Evolutionary conservation across 2,113 vertebrate genomes (phyloP).

Genomic region (Neoarius graeffei): DNA sequence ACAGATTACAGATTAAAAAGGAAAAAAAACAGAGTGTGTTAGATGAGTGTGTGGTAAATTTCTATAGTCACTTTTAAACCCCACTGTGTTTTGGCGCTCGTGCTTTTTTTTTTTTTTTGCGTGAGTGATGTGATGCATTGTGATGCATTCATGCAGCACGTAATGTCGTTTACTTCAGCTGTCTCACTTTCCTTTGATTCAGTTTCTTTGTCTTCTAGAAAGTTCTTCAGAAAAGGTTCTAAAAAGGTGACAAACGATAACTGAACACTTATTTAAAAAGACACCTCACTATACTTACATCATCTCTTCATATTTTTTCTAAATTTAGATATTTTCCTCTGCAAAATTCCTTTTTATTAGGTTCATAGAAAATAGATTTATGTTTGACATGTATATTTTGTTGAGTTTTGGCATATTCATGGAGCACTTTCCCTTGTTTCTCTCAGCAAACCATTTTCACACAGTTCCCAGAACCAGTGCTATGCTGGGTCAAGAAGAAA

Average conservation of each 20-base stretch:
- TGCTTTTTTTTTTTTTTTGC: conserved; percentile 72
- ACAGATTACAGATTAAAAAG: conserved; percentile 39
- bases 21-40: conserved; percentile 62
- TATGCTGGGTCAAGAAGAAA: conserved; percentile 20
- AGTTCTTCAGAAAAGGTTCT: neutral
- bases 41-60: conserved; percentile 73
- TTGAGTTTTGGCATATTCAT: neutral
- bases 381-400: neutral
- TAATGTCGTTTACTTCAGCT: conserved; percentile 79
- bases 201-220: conserved; percentile 14
- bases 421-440: neutral
- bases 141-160: conserved; percentile 78
- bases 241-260: conserved; percentile 8
- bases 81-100: conserved; percentile 75
- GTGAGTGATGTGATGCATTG: conserved; percentile 85
- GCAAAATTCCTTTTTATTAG: neutral
- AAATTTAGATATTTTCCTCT: neutral
- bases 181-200: conserved; percentile 48
- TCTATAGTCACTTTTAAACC: conserved; percentile 77
- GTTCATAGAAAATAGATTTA: neutral
- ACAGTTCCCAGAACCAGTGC: neutral
- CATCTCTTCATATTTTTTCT: neutral
- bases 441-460: neutral
- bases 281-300: neutral
- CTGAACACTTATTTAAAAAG: neutral